These are phyloP conservation scores for Xylocampa areola DNA, from an alignment of 2,888 invertebrate species.

Conservation along the genomic window DNA sequence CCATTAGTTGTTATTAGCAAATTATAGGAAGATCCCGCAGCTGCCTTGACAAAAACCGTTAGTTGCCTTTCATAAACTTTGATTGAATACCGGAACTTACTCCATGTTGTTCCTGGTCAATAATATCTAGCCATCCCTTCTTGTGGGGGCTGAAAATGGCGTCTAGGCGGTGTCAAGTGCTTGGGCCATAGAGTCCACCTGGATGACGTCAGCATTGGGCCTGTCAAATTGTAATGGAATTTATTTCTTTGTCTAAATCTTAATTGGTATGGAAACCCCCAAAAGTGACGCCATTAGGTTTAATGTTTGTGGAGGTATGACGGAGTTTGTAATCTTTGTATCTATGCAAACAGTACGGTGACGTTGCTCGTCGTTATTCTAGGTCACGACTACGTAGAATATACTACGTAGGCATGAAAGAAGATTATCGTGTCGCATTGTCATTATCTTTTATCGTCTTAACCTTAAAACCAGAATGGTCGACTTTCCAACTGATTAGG, in stretches of 20 bases:
- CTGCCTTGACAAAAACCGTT: too few species aligned
- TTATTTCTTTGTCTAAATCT: background rate
- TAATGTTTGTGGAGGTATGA: slow-evolving; percentile 8
- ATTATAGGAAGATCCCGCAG: background rate
- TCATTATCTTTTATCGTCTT: too few species aligned
- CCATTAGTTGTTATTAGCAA: background rate
- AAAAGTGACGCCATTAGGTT: slow-evolving; percentile 1
- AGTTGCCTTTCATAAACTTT: slow-evolving; percentile 12
- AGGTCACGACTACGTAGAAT: slow-evolving; percentile 16
- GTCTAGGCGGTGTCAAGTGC: slow-evolving; percentile 47
- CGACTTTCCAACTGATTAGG: too few species aligned
- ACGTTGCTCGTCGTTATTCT: slow-evolving; percentile 7
- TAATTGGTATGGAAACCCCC: background rate
- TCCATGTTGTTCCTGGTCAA: slow-evolving; percentile 32
- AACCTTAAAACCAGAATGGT: too few species aligned
- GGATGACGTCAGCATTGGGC: slow-evolving; percentile 40
- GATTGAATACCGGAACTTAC: slow-evolving; percentile 33
- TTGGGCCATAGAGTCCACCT: slow-evolving; percentile 49
- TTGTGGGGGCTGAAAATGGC: slow-evolving; percentile 45
- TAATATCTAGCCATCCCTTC: slow-evolving; percentile 36
- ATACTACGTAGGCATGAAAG: too few species aligned
- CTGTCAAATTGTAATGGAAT: slow-evolving; percentile 42
- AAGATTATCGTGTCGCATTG: too few species aligned
- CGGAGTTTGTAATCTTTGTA: background rate
- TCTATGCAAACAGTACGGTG: slow-evolving; percentile 10